These are phyloP conservation scores for Hesperophylax magnus DNA, from an alignment of 1,140 invertebrate genomes.

Conservation along the genomic window DNA sequence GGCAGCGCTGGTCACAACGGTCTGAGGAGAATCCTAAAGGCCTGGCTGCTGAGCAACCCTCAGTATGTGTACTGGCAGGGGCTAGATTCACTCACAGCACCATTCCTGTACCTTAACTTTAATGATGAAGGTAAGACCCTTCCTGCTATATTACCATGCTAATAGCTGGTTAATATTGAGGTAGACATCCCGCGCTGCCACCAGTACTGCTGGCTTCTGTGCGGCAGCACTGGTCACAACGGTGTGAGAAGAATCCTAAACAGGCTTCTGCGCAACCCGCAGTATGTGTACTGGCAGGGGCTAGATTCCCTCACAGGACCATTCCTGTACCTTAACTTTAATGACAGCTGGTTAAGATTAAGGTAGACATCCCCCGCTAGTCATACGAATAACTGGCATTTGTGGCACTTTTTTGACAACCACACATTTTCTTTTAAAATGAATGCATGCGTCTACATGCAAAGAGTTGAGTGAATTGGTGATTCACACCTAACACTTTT, in stretches of 20 bases:
- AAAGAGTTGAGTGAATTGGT: too few species aligned
- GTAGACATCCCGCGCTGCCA: conserved; percentile 99
- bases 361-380: too few species aligned
- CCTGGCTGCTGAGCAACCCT: conserved; percentile 95
- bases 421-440: too few species aligned
- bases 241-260: conserved; percentile 96
- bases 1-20: conserved; percentile 93
- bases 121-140: conserved; percentile 89
- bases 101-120: conserved; percentile 97
- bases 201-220: conserved; percentile 97
- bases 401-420: too few species aligned
- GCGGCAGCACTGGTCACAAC: conserved; percentile 90
- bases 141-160: too few species aligned
- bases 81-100: conserved; percentile 96
- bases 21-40: conserved; percentile 95
- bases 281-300: conserved; percentile 99
- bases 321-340: conserved; percentile 97
- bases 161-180: too few species aligned
- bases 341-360: too few species aligned
- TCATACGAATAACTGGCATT: too few species aligned
- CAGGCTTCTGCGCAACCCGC: conserved; percentile 94
- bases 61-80: conserved; percentile 99
- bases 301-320: conserved; percentile 97
- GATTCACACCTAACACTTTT: too few species aligned
- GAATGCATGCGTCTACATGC: too few species aligned